A percentile compares a stretch with the other conserved stretches of the same genome.
Conservation (phyloP, 2,888 invertebrate genomes). For the Pteria penguin region DNA sequence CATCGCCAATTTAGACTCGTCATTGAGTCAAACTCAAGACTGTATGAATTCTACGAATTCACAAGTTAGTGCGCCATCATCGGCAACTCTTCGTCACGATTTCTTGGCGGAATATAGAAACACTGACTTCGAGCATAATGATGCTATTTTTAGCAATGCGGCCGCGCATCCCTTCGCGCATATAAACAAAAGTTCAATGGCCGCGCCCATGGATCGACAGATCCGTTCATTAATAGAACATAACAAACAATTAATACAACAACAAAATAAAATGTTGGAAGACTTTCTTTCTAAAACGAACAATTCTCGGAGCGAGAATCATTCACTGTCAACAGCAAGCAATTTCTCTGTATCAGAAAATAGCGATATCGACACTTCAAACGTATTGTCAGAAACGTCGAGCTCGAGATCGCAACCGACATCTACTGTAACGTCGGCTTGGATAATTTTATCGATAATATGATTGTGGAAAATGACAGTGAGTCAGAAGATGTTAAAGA, state of each 20-base stretch:
- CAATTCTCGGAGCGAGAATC: neutral
- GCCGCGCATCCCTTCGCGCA: neutral
- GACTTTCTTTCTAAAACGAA: neutral
- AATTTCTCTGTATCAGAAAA: neutral
- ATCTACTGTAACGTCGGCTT: neutral
- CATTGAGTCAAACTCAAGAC: too few relatives aligned
- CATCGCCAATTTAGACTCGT: too few relatives aligned
- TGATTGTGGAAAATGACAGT: neutral
- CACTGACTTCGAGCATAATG: neutral
- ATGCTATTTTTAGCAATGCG: neutral
- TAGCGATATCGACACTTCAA: too few relatives aligned
- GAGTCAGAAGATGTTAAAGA: neutral
- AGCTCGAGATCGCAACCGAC: too few relatives aligned
- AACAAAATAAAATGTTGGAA: neutral
- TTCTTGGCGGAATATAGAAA: neutral
- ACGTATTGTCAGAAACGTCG: too few relatives aligned
- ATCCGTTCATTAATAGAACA: neutral
- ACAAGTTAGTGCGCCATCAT: too few relatives aligned
- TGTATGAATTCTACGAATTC: too few relatives aligned
- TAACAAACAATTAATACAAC: neutral
- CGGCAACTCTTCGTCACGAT: neutral
- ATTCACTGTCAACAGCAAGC: neutral
- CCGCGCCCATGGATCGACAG: neutral
- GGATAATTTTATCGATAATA: neutral
- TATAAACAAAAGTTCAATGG: neutral